Conservation (phyloP, 2,888 invertebrate species). For the Mythimna lalbum region DNA sequence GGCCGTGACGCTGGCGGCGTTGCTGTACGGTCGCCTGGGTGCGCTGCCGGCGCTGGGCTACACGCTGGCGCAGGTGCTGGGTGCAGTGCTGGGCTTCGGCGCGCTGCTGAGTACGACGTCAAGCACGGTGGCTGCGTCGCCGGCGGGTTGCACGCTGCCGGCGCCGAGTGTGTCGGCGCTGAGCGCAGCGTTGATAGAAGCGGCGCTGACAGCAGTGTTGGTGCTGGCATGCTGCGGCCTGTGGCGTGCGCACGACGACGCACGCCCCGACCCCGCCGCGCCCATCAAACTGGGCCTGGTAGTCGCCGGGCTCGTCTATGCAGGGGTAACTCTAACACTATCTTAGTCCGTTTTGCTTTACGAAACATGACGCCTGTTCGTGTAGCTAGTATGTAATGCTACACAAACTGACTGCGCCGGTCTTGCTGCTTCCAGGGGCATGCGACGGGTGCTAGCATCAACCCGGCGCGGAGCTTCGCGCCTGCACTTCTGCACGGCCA, state of each 20-base stretch:
- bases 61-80: constrained; percentile 76
- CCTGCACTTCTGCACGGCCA: constrained; percentile 92
- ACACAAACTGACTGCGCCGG: not conserved
- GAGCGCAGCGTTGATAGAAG: constrained; percentile 72
- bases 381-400: not conserved
- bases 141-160: constrained; percentile 65
- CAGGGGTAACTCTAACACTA: constrained; percentile 71
- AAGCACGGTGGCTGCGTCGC: constrained; percentile 36
- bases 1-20: constrained; percentile 93
- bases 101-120: constrained; percentile 71
- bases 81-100: constrained; percentile 78
- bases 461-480: constrained; percentile 93
- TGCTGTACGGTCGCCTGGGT: constrained; percentile 88
- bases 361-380: not conserved
- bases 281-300: constrained; percentile 83
- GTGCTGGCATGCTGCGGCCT: constrained; percentile 76
- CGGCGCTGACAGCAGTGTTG: constrained; percentile 76
- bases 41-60: constrained; percentile 75
- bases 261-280: constrained; percentile 74
- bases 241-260: constrained; percentile 77
- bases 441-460: constrained; percentile 93
- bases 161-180: constrained; percentile 62
- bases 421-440: constrained; percentile 83
- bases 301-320: constrained; percentile 81
- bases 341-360: not conserved